A percentile compares a stretch with the other conserved stretches of the same genome.
phyloP scores from a whole-genome alignment of 2,797 vertebrate species.

The Scolopax rusticola region DNA sequence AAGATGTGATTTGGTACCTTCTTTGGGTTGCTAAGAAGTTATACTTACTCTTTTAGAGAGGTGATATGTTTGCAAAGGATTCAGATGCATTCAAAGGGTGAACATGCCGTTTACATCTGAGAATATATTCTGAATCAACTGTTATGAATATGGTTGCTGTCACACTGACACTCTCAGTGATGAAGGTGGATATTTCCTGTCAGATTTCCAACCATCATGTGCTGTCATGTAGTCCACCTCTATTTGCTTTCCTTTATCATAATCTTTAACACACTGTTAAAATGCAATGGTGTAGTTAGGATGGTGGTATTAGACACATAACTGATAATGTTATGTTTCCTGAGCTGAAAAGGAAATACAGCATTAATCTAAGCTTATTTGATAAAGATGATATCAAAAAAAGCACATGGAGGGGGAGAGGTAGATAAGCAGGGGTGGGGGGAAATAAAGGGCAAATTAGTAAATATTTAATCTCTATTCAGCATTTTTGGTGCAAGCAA shows the following conservation, averaged over 20 bases:
- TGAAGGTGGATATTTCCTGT: neutral
- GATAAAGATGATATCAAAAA: neutral
- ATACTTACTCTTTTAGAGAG: neutral
- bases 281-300: neutral
- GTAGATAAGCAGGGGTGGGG: neutral
- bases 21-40: neutral
- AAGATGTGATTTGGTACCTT: neutral
- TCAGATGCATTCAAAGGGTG: neutral
- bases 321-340: neutral
- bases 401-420: neutral
- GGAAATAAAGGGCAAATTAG: neutral
- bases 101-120: neutral
- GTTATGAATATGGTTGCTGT: neutral
- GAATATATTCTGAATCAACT: neutral
- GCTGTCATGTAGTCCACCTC: neutral
- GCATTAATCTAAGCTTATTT: neutral
- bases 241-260: neutral
- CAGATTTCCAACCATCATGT: neutral
- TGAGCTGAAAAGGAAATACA: neutral
- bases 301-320: neutral
- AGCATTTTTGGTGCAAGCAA: neutral
- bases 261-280: neutral
- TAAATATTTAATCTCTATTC: neutral
- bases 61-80: neutral
- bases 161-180: neutral